A percentile compares a stretch with the other conserved stretches of the same genome.
Conservation (phyloP, 2,113 vertebrate genomes). For the Hippocampus guttulatus region DNA sequence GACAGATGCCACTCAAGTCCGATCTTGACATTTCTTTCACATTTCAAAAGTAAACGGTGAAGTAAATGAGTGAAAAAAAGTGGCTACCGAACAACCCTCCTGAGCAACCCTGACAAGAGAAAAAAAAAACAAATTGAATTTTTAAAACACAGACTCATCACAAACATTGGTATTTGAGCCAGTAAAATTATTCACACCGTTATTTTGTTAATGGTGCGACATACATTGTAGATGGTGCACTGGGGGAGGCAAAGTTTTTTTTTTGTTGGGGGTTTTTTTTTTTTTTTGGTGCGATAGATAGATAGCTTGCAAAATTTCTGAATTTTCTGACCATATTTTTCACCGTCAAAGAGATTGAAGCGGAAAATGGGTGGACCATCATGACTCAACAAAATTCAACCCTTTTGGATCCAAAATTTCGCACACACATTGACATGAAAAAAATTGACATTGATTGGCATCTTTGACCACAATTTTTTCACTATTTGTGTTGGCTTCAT, state of each 20-base stretch:
- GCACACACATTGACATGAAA: too few relatives aligned
- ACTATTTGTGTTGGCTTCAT: constrained; percentile 67
- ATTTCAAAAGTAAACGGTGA: not conserved
- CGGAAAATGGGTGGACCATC: not conserved
- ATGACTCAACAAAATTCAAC: not conserved
- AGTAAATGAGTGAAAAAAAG: not conserved
- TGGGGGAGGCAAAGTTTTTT: not conserved
- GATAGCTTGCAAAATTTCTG: not conserved
- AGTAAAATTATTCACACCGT: not conserved
- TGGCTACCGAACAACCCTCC: not conserved
- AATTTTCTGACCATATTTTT: not conserved
- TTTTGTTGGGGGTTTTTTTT: not conserved
- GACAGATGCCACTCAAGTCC: not conserved
- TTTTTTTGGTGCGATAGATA: not conserved
- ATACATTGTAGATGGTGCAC: not conserved
- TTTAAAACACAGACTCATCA: not conserved
- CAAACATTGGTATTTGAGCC: too few relatives aligned
- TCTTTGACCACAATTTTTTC: constrained; percentile 24
- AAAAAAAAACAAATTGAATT: not conserved
- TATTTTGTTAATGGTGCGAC: not conserved
- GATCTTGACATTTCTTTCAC: not conserved
- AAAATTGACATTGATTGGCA: constrained; percentile 39
- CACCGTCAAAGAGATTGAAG: not conserved
- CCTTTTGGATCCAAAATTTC: too few relatives aligned
- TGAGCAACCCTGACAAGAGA: not conserved